Evolutionary conservation across 2,888 invertebrate species (phyloP).

Genomic region (Liopterus haemorrhoidalis): DNA sequence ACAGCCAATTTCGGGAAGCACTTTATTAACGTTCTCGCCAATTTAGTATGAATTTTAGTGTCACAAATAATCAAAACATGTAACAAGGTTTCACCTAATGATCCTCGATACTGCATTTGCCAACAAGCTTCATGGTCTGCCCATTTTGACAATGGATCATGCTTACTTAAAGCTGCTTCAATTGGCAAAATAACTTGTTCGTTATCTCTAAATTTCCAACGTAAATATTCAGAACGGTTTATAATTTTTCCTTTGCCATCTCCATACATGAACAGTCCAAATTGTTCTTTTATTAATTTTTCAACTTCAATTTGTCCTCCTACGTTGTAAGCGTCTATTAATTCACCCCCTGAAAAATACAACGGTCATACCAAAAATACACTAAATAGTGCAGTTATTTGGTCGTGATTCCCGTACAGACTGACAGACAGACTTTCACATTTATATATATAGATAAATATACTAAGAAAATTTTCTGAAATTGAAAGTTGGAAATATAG

Average conservation of each 20-base stretch:
- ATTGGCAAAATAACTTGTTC: conserved; percentile 82
- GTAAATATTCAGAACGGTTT: conserved; percentile 78
- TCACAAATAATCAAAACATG: conserved; percentile 94
- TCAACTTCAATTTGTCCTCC: conserved; percentile 81
- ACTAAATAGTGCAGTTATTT: too few relatives aligned
- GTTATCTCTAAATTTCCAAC: conserved; percentile 85
- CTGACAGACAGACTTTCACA: too few relatives aligned
- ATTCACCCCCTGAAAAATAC: conserved; percentile 62
- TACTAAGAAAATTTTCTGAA: too few relatives aligned
- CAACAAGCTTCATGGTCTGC: conserved; percentile 90
- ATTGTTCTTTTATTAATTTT: conserved; percentile 77
- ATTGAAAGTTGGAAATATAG: too few relatives aligned
- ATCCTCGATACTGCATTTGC: conserved; percentile 95
- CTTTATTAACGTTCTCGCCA: conserved; percentile 84
- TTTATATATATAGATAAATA: too few relatives aligned
- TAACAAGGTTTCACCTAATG: conserved; percentile 88
- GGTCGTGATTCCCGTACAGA: too few relatives aligned
- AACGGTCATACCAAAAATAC: conserved; percentile 2
- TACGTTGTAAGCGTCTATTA: conserved; percentile 78
- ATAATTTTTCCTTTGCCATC: conserved; percentile 79
- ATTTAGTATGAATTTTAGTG: conserved; percentile 69
- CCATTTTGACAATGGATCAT: conserved; percentile 85
- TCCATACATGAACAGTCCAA: conserved; percentile 81
- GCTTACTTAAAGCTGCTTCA: conserved; percentile 75
- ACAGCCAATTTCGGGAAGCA: conserved; percentile 85